These are phyloP conservation scores for Brachionus rubens DNA, from an alignment of 1,140 invertebrate species.

Conservation along the genomic window DNA sequence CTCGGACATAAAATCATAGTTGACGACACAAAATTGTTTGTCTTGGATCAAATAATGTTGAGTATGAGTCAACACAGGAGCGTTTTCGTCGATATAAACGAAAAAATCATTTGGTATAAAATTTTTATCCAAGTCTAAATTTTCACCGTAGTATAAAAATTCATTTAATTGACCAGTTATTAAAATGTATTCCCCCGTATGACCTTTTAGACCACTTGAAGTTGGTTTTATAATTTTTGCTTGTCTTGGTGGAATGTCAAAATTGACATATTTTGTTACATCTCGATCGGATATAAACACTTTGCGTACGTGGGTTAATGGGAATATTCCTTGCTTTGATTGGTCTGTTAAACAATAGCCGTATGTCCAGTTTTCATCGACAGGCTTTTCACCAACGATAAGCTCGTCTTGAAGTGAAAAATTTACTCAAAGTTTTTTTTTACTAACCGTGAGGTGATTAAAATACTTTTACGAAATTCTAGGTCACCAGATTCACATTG, in stretches of 20 bases:
- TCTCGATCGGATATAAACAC: background rate
- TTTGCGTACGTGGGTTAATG: background rate
- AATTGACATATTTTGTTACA: background rate
- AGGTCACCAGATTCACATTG: no score
- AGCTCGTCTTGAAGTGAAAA: background rate
- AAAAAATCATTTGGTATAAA: background rate
- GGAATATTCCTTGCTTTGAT: background rate
- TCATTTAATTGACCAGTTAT: conserved; percentile 27
- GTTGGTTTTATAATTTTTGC: background rate
- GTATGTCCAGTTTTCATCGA: conserved; percentile 17
- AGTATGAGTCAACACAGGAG: background rate
- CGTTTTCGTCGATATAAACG: background rate
- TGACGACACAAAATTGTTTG: background rate
- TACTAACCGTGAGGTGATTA: no score
- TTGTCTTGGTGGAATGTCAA: background rate
- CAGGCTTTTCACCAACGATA: background rate
- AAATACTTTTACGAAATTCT: no score
- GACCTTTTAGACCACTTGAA: background rate
- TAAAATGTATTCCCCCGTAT: background rate
- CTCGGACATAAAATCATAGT: background rate
- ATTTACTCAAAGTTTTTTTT: no score
- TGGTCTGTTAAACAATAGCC: background rate
- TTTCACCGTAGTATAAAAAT: conserved; percentile 6
- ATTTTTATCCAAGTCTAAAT: conserved; percentile 4
- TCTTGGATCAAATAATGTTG: no score